These are phyloP conservation scores for Myxocyprinus asiaticus DNA, from an alignment of 2,113 vertebrate genomes.

Conservation along the genomic window DNA sequence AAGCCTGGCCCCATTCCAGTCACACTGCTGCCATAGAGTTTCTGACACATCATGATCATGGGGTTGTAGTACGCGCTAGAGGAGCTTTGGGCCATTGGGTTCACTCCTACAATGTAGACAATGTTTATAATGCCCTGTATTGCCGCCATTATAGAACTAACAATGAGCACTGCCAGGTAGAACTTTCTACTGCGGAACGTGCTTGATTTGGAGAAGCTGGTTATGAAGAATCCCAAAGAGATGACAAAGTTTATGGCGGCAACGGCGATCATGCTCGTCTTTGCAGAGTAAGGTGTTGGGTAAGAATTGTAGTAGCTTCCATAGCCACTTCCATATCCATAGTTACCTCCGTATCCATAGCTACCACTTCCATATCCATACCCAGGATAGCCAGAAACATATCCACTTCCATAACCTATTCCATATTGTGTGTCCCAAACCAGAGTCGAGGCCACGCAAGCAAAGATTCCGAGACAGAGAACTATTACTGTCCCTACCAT, in stretches of 20 bases:
- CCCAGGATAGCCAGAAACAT: conserved; percentile 46
- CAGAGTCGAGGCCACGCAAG: conserved; percentile 88
- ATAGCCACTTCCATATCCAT: conserved; percentile 36
- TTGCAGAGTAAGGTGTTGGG: conserved; percentile 81
- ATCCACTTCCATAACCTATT: conserved; percentile 55
- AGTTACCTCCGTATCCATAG: conserved; percentile 49
- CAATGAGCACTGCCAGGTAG: conserved; percentile 77
- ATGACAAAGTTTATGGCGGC: conserved; percentile 81
- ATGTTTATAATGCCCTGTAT: conserved; percentile 84
- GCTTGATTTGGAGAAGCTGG: conserved; percentile 76
- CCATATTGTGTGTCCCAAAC: conserved; percentile 85
- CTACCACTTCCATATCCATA: conserved; percentile 32
- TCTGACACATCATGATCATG: conserved; percentile 83
- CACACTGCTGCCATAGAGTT: conserved; percentile 72
- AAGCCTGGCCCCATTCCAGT: conserved; percentile 72
- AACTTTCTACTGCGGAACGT: conserved; percentile 75
- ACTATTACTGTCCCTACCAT: conserved; percentile 72
- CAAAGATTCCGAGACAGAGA: conserved; percentile 83
- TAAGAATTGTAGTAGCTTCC: conserved; percentile 64
- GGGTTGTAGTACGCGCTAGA: conserved; percentile 78
- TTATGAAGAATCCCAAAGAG: conserved; percentile 75
- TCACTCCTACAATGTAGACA: conserved; percentile 85
- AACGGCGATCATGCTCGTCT: conserved; percentile 85
- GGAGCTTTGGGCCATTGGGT: conserved; percentile 82
- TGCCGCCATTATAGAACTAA: conserved; percentile 70